A percentile compares a stretch with the other conserved stretches of the same genome.
Evolutionary conservation across 2,888 invertebrate genomes (phyloP).

Genomic region (Melanostoma mellinum): DNA sequence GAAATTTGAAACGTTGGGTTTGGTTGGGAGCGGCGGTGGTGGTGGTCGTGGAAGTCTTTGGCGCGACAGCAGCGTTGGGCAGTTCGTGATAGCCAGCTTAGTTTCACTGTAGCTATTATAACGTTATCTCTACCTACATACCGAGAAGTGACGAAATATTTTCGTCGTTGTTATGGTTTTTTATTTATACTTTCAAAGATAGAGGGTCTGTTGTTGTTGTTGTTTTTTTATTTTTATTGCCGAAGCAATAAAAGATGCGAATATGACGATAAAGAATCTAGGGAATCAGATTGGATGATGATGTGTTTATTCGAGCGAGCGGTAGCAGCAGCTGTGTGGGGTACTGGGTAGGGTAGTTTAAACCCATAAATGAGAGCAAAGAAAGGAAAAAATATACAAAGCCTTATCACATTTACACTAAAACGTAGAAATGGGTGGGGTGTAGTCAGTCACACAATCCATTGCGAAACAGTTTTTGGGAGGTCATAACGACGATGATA

Average conservation of each 20-base stretch:
- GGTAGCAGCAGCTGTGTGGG: constrained; percentile 11
- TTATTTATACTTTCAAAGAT: not conserved
- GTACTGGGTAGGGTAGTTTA: not conserved
- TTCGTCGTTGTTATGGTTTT: constrained; percentile 23
- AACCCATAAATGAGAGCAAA: not conserved
- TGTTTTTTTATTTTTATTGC: constrained; percentile 6
- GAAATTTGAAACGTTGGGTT: not conserved
- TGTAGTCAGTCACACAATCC: too few relatives aligned
- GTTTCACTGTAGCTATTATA: constrained; percentile 37
- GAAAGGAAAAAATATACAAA: not conserved
- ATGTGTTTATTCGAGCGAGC: constrained; percentile 37
- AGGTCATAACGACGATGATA: too few relatives aligned
- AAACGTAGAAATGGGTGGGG: too few relatives aligned
- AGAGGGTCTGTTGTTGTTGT: not conserved
- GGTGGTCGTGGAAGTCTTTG: not conserved
- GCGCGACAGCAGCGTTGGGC: not conserved
- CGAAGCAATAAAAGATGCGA: constrained; percentile 17
- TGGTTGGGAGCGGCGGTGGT: not conserved
- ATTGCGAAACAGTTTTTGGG: too few relatives aligned
- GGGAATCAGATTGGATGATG: constrained; percentile 23
- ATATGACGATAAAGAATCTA: constrained; percentile 24
- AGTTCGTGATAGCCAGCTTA: constrained; percentile 23
- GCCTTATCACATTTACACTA: not conserved
- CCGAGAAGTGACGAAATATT: constrained; percentile 44
- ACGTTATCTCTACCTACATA: too few relatives aligned